These are phyloP conservation scores for Pyxicephalus adspersus DNA, from an alignment of 2,113 vertebrate genomes.

Conservation along the genomic window DNA sequence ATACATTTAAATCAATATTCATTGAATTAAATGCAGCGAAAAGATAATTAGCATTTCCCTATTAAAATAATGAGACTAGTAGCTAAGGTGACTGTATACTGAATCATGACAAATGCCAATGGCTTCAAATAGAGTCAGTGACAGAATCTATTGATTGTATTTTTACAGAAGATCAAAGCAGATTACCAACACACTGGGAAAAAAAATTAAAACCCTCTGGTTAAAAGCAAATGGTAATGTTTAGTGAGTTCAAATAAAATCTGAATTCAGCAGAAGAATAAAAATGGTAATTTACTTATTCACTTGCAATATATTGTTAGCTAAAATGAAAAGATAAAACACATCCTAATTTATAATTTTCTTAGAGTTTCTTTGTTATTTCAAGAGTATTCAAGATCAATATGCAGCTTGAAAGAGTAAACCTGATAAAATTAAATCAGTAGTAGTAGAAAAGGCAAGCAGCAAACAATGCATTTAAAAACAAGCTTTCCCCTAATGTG, in stretches of 20 bases:
- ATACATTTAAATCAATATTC: not conserved
- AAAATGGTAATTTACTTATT: too few species aligned
- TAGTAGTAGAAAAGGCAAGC: too few species aligned
- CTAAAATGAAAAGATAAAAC: too few species aligned
- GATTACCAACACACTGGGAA: conserved; percentile 6
- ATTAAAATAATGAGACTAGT: not conserved
- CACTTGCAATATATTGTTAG: too few species aligned
- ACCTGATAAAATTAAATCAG: too few species aligned
- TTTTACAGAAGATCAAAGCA: not conserved
- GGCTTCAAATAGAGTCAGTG: not conserved
- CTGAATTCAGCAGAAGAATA: too few species aligned
- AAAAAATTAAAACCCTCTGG: not conserved
- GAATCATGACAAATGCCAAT: not conserved
- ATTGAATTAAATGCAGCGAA: not conserved
- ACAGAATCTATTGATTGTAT: conserved; percentile 16
- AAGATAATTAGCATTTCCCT: not conserved
- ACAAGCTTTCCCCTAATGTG: too few species aligned
- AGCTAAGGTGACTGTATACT: not conserved
- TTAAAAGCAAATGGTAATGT: not conserved
- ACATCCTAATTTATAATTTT: too few species aligned
- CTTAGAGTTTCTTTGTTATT: too few species aligned
- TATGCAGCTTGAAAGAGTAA: too few species aligned
- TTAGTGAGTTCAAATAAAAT: not conserved
- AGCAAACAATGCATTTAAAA: too few species aligned
- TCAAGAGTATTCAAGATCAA: too few species aligned